Percentiles rank a stretch among this genome's conserved stretches.
phyloP scores from a whole-genome alignment of 2,113 vertebrate genomes.

The Psammodynastes pulverulentus region DNA sequence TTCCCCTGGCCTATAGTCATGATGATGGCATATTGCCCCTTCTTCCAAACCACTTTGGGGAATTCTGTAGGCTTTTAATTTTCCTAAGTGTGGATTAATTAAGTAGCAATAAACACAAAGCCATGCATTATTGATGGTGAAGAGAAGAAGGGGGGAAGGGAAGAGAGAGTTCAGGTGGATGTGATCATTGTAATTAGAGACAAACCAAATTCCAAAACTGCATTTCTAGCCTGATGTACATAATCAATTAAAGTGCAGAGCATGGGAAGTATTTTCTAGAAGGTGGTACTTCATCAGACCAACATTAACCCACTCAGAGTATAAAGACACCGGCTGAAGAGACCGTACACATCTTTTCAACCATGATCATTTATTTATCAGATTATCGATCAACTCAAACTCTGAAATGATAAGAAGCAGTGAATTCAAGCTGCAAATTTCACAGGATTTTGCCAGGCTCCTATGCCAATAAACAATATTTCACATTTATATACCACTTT shows the following conservation, averaged over 20 bases:
- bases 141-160: conserved; percentile 6
- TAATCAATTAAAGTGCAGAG: not conserved
- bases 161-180: conserved; percentile 63
- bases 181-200: conserved; percentile 64
- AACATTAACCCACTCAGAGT: not conserved
- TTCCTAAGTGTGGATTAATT: conserved; percentile 70
- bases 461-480: not conserved
- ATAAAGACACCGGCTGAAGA: not conserved
- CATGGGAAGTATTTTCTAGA: not conserved
- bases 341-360: not conserved
- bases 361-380: not conserved
- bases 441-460: not conserved
- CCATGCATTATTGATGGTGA: conserved; percentile 68
- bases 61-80: conserved; percentile 69
- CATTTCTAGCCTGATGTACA: conserved; percentile 55
- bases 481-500: not conserved
- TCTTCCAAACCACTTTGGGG: conserved; percentile 56
- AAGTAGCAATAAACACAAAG: conserved; percentile 68
- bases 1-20: not conserved
- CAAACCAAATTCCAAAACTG: conserved; percentile 62
- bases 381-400: not conserved
- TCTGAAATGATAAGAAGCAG: not conserved
- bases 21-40: conserved; percentile 8
- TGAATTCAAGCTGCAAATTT: not conserved
- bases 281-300: not conserved